Evolutionary conservation across 2,888 invertebrate species (phyloP), one percentile per base, ranked within the genome.

Genomic region (Nebria brevicollis): DNA sequence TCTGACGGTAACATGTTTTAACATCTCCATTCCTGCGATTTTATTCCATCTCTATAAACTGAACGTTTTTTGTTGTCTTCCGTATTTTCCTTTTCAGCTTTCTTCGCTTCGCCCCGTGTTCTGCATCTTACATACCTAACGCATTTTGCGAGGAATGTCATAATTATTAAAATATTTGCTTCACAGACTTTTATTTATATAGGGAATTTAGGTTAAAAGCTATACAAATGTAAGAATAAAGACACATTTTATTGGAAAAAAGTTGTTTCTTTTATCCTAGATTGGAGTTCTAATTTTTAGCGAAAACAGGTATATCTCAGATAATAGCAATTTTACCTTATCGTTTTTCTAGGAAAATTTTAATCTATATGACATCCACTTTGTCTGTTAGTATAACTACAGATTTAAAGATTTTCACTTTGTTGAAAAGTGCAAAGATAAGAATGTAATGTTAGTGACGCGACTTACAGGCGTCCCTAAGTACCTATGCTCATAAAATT

Each of bases 201-300:
- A 54, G 54, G 54, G 54, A 54, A 54, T 54, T 54, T 54, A 54
- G 54, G 54, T 54, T 54, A 54, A 54, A 54, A 54, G 54, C 54
- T 20, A 54, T 54, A 8, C 54, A 54, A 54, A 54, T 54, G 8
- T 54, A 3, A 34, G 5, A 54, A 54, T 54, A 54, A 54, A 54
- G 54, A 7, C 54, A 54, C 54, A 6, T 54, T 54, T 54, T 54
- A 11, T 2, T 13, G 13, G 8, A 54, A 54, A 1, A 54, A 54
- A 6, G 34, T 54, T 54, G 54, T 54, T 13, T 54, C 13, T 54
- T 54, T 54, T 54, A 11, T 54, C 4, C 34, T 34, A 54, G 13
- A 8, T 54, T 13, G 11, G 8, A 54, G 13, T 54, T 13, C 10
- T 54, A 11, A 54, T 54, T 54, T 54, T 54, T 2, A 13, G 8